Evolutionary conservation across 1,140 invertebrate genomes (phyloP).

Genomic region (Sipha flava): DNA sequence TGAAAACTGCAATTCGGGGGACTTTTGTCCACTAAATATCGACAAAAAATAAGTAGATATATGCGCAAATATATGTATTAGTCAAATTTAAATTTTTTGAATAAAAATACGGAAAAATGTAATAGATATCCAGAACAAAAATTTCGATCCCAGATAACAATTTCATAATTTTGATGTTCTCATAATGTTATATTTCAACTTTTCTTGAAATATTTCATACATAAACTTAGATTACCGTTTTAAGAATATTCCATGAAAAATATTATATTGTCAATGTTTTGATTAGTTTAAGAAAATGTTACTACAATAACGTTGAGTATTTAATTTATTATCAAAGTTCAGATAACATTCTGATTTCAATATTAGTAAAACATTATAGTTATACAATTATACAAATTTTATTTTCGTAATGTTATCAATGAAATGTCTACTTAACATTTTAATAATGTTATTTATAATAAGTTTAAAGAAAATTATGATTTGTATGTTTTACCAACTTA

Average conservation of each 20-base stretch:
- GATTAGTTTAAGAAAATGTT: neutral
- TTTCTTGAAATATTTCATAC: neutral
- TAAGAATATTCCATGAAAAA: neutral
- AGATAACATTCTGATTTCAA: neutral
- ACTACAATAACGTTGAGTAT: neutral
- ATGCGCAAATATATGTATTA: too few species aligned
- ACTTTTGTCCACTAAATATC: too few species aligned
- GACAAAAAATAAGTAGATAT: too few species aligned
- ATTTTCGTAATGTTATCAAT: neutral
- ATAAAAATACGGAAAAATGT: too few species aligned
- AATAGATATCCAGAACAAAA: too few species aligned
- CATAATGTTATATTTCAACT: neutral
- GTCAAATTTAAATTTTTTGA: too few species aligned
- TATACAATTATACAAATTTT: neutral
- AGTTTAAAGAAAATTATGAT: neutral
- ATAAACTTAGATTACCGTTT: neutral
- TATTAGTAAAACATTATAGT: neutral
- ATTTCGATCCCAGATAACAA: neutral
- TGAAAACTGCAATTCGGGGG: too few species aligned
- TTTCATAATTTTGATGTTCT: neutral
- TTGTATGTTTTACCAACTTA: neutral
- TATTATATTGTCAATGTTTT: neutral
- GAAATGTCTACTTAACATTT: neutral
- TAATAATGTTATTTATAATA: neutral
- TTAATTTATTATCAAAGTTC: neutral